A percentile compares a stretch with the other conserved stretches of the same genome.
Conservation (phyloP, 2,797 vertebrate genomes). For the Liparis tanakae region DNA sequence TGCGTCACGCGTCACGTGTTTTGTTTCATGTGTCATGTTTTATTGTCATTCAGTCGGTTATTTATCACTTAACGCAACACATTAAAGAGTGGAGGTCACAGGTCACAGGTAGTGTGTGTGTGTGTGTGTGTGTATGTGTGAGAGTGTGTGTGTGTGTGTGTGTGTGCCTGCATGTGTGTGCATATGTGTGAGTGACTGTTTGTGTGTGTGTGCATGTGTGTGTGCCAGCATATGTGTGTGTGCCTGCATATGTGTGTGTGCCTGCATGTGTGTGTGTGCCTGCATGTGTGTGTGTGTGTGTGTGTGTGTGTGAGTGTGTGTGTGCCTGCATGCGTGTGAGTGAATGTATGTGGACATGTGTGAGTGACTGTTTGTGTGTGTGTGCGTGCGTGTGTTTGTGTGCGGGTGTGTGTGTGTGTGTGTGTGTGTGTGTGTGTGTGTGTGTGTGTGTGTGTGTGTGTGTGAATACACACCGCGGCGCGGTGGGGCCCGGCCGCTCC, state of each 20-base stretch:
- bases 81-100: no score
- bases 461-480: slow-evolving; percentile 27
- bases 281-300: neutral
- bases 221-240: neutral
- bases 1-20: no score
- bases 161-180: no score
- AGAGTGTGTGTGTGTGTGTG: neutral
- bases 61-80: no score
- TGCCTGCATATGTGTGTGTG: neutral
- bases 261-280: neutral
- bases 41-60: no score
- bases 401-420: no score
- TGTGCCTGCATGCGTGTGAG: neutral
- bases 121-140: neutral
- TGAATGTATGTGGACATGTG: no score
- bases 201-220: neutral
- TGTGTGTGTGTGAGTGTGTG: no score
- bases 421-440: slow-evolving; percentile 17
- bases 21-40: no score
- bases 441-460: slow-evolving; percentile 11
- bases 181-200: neutral
- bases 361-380: no score
- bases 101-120: neutral
- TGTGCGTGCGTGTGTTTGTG: neutral
- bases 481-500: slow-evolving; percentile 25